phyloP scores from a whole-genome alignment of 2,888 invertebrate species.

The Caenorhabditis macrosperma region DNA sequence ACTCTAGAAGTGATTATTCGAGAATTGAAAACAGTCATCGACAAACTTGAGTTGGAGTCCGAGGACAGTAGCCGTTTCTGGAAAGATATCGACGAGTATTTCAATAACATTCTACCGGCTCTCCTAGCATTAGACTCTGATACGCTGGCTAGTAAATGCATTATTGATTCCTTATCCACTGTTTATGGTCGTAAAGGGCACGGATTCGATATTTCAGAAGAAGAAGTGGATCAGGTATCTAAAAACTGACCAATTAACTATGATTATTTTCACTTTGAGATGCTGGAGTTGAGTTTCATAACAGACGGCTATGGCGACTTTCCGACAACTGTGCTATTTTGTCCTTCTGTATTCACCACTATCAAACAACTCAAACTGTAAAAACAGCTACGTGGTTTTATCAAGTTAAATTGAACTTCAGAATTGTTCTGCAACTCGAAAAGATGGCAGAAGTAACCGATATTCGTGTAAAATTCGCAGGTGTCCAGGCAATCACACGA shows the following conservation, averaged over 20 bases:
- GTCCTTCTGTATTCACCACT: constrained; percentile 11
- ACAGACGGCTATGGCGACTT: constrained; percentile 45
- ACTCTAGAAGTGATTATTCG: constrained; percentile 16
- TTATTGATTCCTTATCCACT: constrained; percentile 18
- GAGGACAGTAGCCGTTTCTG: neutral
- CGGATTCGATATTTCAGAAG: constrained; percentile 24
- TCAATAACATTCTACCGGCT: constrained; percentile 16
- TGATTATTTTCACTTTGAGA: neutral
- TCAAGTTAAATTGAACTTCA: too few relatives aligned
- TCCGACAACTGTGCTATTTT: constrained; percentile 12
- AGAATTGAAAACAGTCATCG: constrained; percentile 5
- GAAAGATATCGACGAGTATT: neutral
- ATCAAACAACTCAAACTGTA: constrained; percentile 22
- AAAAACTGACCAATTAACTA: too few relatives aligned
- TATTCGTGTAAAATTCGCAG: constrained; percentile 35
- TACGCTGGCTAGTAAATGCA: constrained; percentile 6
- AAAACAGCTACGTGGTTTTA: too few relatives aligned
- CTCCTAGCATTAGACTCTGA: constrained; percentile 27
- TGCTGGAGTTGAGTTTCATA: constrained; percentile 24
- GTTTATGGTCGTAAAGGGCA: constrained; percentile 19
- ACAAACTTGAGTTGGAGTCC: neutral
- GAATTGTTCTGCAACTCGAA: constrained; percentile 18
- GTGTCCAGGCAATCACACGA: constrained; percentile 20
- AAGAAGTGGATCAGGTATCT: constrained; percentile 32
- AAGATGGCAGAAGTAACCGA: constrained; percentile 28